phyloP scores from a whole-genome alignment of 1,140 invertebrate species.

The Colletes gigas region DNA sequence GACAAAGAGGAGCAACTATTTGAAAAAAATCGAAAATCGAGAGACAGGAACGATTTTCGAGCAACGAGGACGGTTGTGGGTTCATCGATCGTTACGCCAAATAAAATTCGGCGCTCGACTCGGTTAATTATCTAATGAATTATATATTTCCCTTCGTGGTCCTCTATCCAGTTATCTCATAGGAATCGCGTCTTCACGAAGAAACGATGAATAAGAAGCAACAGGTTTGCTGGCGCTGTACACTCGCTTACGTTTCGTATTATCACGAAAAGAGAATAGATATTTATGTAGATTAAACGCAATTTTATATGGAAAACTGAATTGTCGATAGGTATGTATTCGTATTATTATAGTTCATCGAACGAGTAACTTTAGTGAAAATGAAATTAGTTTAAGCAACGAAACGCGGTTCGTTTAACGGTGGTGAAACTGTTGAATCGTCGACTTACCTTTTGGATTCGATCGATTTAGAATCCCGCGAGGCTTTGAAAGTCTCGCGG shows the following conservation, averaged over 20 bases:
- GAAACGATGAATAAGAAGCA: too few species aligned
- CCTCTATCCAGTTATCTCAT: too few species aligned
- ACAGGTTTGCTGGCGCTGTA: neutral
- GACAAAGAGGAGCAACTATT: constrained; percentile 21
- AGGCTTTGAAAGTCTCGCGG: too few species aligned
- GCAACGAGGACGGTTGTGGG: constrained; percentile 10
- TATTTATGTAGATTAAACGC: neutral
- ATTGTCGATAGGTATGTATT: too few species aligned
- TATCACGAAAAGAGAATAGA: neutral
- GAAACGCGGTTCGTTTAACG: too few species aligned
- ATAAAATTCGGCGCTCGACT: too few species aligned
- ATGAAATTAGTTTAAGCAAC: too few species aligned
- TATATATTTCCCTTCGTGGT: neutral
- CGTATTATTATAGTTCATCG: too few species aligned
- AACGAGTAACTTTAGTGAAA: too few species aligned
- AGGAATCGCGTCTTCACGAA: neutral
- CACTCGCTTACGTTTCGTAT: neutral
- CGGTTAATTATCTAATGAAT: neutral
- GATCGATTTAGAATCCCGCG: too few species aligned
- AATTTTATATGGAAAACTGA: neutral
- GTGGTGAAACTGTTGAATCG: too few species aligned
- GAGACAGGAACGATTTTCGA: neutral
- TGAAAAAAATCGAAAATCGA: neutral
- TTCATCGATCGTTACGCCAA: neutral
- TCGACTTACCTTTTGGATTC: too few species aligned